These are phyloP conservation scores for Sebastes minor DNA, from an alignment of 2,797 vertebrate genomes.

Conservation along the genomic window DNA sequence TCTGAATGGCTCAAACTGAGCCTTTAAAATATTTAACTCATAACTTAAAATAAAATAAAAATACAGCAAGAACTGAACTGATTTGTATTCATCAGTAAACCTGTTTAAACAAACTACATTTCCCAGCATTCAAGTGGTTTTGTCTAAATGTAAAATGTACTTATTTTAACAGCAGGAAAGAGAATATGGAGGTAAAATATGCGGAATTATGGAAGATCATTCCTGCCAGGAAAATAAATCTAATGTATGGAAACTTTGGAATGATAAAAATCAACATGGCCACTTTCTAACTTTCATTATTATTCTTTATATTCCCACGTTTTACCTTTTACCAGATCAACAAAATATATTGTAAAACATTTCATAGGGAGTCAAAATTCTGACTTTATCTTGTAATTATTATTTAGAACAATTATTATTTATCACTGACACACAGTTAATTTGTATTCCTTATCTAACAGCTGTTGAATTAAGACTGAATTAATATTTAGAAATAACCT, in stretches of 20 bases:
- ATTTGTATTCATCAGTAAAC: neutral
- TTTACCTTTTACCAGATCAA: neutral
- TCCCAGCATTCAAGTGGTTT: conserved; percentile 40
- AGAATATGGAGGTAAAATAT: neutral
- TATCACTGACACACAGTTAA: neutral
- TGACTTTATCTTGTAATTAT: neutral
- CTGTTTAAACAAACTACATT: neutral
- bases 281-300: neutral
- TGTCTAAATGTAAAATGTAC: neutral
- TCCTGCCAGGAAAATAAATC: conserved; percentile 6
- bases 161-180: conserved; percentile 3
- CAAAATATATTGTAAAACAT: neutral
- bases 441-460: neutral
- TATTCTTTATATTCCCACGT: neutral
- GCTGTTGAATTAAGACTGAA: conserved; percentile 5
- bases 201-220: conserved; percentile 4
- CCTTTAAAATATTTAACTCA: conserved; percentile 21
- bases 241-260: neutral
- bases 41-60: conserved; percentile 48
- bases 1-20: conserved; percentile 35
- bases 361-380: neutral
- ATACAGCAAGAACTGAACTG: conserved; percentile 26
- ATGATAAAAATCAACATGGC: neutral
- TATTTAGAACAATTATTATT: neutral
- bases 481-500: neutral